Conservation (phyloP, 2,113 vertebrate species). For the Ailuropoda melanoleuca region DNA sequence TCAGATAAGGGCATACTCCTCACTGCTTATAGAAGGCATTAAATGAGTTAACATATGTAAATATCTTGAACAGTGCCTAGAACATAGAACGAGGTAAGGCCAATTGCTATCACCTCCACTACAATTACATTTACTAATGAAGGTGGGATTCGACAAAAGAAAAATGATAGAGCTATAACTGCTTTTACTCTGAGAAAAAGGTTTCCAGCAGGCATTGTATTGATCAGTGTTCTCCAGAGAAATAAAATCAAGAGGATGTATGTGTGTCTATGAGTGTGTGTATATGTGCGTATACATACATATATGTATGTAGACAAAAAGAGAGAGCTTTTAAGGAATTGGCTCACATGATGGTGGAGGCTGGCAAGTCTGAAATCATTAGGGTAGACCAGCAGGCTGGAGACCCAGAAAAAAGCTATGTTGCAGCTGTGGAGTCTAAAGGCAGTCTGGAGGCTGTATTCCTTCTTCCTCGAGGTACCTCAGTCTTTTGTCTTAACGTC, state of each 20-base stretch:
- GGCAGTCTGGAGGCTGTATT: neutral
- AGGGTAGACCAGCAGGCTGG: neutral
- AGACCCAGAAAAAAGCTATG: neutral
- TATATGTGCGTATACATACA: neutral
- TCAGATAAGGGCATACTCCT: neutral
- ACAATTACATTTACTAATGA: neutral
- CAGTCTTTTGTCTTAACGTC: neutral
- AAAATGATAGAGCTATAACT: neutral
- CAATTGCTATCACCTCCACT: neutral
- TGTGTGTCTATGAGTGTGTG: neutral
- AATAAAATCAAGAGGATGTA: neutral
- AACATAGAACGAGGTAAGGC: neutral
- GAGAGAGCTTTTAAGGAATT: neutral
- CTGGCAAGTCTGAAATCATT: neutral
- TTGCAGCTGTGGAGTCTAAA: neutral
- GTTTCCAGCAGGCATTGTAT: neutral
- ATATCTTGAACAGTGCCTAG: neutral
- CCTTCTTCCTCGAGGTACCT: neutral
- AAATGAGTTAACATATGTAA: neutral
- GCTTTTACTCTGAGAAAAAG: neutral
- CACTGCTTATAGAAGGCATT: neutral
- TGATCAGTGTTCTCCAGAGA: neutral
- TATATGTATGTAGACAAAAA: neutral
- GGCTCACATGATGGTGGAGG: neutral
- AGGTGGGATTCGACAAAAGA: neutral